Evolutionary conservation across 2,797 vertebrate species (phyloP).

Genomic region (Capromys pilorides): DNA sequence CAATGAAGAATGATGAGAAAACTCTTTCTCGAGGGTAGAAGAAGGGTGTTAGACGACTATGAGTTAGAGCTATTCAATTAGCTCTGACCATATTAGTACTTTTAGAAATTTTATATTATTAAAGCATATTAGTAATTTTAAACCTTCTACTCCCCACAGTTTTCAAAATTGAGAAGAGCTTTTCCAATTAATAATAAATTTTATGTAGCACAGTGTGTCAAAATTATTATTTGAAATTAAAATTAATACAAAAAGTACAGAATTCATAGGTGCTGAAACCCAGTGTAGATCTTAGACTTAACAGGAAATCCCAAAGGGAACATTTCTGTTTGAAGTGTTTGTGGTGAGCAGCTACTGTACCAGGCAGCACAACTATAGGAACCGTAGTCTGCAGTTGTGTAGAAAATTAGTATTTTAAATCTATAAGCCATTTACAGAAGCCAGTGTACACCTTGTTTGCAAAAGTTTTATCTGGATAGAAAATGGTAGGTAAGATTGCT

Average conservation of each 20-base stretch:
- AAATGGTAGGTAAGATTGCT: not conserved
- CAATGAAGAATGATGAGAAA: not conserved
- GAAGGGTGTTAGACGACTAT: not conserved
- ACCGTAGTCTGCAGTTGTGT: not conserved
- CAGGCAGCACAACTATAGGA: not conserved
- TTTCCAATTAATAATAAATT: not conserved
- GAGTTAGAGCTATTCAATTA: not conserved
- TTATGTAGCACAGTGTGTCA: not conserved
- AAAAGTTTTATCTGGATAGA: not conserved
- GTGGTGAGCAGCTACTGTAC: not conserved
- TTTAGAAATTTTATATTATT: not conserved
- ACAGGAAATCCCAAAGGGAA: not conserved
- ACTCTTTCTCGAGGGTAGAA: not conserved
- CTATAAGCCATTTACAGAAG: not conserved
- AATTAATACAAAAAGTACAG: not conserved
- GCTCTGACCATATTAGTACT: no score
- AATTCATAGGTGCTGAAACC: not conserved
- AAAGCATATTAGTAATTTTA: not conserved
- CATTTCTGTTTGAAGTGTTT: not conserved
- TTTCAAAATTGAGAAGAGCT: not conserved
- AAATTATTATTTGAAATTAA: not conserved
- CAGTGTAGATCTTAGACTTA: not conserved
- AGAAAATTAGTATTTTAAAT: conserved; percentile 12
- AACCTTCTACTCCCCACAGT: not conserved
- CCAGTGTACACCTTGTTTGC: not conserved